A percentile compares a stretch with the other conserved stretches of the same genome.
These are phyloP conservation scores for Drosophila pseudotakahashii DNA, from an alignment of 2,888 invertebrate species.

Conservation along the genomic window DNA sequence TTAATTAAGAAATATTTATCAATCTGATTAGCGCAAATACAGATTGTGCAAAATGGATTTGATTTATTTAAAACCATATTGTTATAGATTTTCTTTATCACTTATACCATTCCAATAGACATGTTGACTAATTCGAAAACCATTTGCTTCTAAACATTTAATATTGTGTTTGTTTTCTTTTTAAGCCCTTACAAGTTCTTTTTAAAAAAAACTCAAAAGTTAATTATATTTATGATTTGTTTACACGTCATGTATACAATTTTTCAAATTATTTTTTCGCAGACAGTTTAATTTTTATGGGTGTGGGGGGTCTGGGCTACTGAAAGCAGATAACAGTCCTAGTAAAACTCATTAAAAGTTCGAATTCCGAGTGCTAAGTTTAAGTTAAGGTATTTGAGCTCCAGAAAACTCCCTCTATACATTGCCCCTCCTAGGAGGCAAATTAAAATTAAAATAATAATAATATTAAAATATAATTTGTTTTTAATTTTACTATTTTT, in stretches of 20 bases:
- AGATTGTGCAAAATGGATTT: no score
- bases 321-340: background rate
- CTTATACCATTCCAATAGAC: background rate
- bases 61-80: no score
- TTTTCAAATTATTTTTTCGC: no score
- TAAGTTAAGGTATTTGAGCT: background rate
- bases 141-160: background rate
- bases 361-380: background rate
- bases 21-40: no score
- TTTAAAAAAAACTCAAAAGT: background rate
- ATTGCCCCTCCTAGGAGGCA: background rate
- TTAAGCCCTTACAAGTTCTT: background rate
- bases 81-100: no score
- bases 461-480: background rate
- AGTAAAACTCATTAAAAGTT: background rate
- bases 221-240: background rate
- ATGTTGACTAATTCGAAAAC: background rate
- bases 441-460: background rate
- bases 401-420: background rate
- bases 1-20: background rate
- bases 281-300: background rate
- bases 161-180: background rate
- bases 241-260: no score
- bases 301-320: background rate
- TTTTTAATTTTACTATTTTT: conserved; percentile 2